These are phyloP conservation scores for Anser brachyrhynchus DNA, from an alignment of 2,113 vertebrate species.

Conservation along the genomic window DNA sequence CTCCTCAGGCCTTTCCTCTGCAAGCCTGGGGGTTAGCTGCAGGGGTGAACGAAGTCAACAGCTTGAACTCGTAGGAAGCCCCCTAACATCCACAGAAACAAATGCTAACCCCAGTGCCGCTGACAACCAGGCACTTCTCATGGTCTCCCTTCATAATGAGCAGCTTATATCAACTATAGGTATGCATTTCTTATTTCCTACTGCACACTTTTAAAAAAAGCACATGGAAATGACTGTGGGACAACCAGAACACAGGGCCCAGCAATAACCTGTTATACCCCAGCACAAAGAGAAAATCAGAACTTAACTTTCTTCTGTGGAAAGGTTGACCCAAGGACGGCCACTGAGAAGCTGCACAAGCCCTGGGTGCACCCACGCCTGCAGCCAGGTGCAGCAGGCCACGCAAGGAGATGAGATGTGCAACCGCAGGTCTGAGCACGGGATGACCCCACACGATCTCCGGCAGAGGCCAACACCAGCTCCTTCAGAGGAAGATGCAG, in stretches of 20 bases:
- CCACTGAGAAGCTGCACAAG: constrained; percentile 1
- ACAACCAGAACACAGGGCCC: background rate
- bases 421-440: rapidly evolving
- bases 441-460: rapidly evolving
- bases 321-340: background rate
- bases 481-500: background rate
- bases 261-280: background rate
- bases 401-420: background rate
- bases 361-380: background rate
- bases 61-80: background rate
- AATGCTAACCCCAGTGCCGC: background rate
- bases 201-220: background rate
- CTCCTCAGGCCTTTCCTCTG: background rate
- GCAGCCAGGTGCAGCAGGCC: background rate
- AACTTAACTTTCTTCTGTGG: background rate
- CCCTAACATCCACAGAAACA: background rate
- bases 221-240: background rate
- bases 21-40: background rate
- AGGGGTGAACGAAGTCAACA: background rate
- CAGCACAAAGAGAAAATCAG: constrained; percentile 9
- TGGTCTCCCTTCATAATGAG: background rate
- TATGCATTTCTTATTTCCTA: constrained; percentile 12
- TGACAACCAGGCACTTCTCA: background rate
- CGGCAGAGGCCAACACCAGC: background rate
- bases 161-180: background rate